Base-by-base conservation (phyloP, 2,113 vertebrate species). In the Hymenochirus boettgeri region DNA sequence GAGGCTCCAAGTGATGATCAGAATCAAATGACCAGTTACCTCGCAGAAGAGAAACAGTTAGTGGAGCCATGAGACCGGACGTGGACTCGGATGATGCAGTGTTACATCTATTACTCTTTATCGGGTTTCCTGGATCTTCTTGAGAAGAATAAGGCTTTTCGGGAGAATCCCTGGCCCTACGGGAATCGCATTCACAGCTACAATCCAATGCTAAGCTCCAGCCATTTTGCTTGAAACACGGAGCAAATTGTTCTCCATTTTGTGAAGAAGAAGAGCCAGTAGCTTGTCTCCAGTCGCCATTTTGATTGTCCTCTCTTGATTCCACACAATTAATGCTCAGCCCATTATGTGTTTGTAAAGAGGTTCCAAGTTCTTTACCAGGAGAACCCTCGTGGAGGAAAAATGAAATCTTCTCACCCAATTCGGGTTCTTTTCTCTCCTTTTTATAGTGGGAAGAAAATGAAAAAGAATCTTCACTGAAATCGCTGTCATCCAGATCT, bases 391-490 rank as follows among this genome's bases (percentile, higher is more conserved):
- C 77, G 52, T 90, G 87, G 55, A 90, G 87, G 57, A 88, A 86
- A 63, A 89, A 87, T 0, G 87, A 86, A n/a, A 58, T 60, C 18
- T 79, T 62, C 0, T 62, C 77, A 10, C 42, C 45, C 19, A 22
- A 11, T 5, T 19, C 62, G 13, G 39, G 55, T 22, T 26, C 19
- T 10, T 54, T 60, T 37, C 63, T 72, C 10, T 26, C 77, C 62
- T 81, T 76, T 51, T 76, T 81, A 26, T 80, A 76, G 73, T 31
- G 76, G 10, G 79, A 77, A 7, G 69, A 12, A 15, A 75, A 78
- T 17, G 86, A 85, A 59, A 89, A 86, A 15, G 87, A 89, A 53
- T 89, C 87, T 70, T 90, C 87, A 57, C 88, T 90, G 71, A 88
- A 89, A 70, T 90, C 87, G 6, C 88, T 88, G 75, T 88, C 86